Base-by-base conservation (phyloP, 2,797 vertebrate species). In the Myotis planiceps region DNA sequence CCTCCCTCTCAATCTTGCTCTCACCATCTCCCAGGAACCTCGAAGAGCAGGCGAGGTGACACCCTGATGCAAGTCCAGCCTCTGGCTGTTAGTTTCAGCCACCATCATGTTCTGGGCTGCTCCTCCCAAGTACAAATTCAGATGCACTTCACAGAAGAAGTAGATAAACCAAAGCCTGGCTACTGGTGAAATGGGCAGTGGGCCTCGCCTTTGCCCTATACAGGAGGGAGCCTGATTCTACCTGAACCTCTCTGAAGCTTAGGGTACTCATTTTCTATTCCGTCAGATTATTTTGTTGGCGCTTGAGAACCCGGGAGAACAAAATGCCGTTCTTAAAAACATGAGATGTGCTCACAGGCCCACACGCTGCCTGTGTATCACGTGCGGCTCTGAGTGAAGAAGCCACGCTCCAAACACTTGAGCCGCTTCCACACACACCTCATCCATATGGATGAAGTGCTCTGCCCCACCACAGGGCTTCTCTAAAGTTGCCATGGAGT, bases 391-490 rank as follows among this genome's bases (percentile, higher is more conserved):
- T 85, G 47, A 72, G 58, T 66, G 51, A 78, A 68, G 89, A 66
- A 23, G 25, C 21, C 49, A 8, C 23, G 19, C 25, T 86, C 88
- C 55, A 65, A 49, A 49, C 4, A 29, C 25, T 37, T 2, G 4
- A 2, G 65, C 47, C 12, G 16, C 23, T 32, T 74, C 51, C 27
- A 1, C 0, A 2, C 0, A 0, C 0, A 2, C 32, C n/a, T 75
- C 69, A 68, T 79, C 34, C 27, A 66, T 72, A n/a, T 79, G 76
- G 66, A 92, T 49, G 83, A 96, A 66, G 79, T 6, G 7, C 55
- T 88, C n/a, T 7, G 1, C 32, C 47, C 79, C 71, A 19, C 75
- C 39, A 0, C 8, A 42, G 23, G 27, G 14, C 32, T 91, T 55
- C 45, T 34, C 23, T 32, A 3, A 68, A 58, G 49, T 53, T 34